A percentile compares a stretch with the other conserved stretches of the same genome.
Evolutionary conservation across 2,113 vertebrate species (phyloP).

Genomic region (Perca schrenkii): DNA sequence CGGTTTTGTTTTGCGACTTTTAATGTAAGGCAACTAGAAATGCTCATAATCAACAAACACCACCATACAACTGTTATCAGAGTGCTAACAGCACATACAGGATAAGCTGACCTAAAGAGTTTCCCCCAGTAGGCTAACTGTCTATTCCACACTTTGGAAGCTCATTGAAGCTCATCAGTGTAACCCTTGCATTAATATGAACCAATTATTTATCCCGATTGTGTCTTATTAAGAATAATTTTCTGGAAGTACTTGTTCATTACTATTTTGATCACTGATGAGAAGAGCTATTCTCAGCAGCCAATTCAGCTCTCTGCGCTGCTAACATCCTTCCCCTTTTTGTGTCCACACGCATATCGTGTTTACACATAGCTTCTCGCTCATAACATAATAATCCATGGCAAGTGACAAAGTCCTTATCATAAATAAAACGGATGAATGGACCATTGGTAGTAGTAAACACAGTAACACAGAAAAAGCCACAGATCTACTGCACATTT

Average conservation of each 20-base stretch:
- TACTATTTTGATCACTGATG: background rate
- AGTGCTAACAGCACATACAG: background rate
- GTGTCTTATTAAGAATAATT: background rate
- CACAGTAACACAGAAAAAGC: background rate
- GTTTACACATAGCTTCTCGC: background rate
- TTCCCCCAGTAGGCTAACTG: background rate
- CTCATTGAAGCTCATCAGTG: background rate
- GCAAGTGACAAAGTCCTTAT: fast-evolving
- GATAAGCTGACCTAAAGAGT: background rate
- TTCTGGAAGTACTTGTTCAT: background rate
- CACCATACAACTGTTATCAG: background rate
- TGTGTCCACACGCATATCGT: background rate
- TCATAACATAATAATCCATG: slow-evolving; percentile 3
- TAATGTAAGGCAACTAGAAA: background rate
- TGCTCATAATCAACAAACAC: background rate
- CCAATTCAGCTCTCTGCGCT: slow-evolving; percentile 19
- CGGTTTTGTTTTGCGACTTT: background rate
- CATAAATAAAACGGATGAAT: background rate
- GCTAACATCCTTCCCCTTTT: slow-evolving; percentile 31
- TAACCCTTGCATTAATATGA: background rate
- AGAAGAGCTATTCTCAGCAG: slow-evolving; percentile 11
- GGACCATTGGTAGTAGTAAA: too few species aligned
- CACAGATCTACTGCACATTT: slow-evolving; percentile 16
- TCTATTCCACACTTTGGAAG: background rate
- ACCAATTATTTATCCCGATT: background rate